phyloP scores from a whole-genome alignment of 1,140 invertebrate genomes.

The Drosophila prosaltans region DNA sequence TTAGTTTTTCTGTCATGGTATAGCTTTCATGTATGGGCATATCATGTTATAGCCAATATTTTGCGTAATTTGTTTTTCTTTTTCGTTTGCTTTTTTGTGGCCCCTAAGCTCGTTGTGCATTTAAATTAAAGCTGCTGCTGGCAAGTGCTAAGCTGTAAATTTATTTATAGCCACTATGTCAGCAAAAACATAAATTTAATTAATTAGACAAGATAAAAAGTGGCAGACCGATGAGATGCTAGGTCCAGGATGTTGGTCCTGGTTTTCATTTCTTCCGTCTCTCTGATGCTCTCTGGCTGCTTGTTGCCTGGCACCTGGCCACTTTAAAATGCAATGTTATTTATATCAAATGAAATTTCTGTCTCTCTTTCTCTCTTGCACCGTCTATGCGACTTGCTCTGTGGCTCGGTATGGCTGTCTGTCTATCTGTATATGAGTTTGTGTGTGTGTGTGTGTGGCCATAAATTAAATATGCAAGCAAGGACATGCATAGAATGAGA shows the following conservation, averaged over 20 bases:
- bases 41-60: background rate
- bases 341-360: constrained; percentile 58
- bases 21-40: constrained; percentile 37
- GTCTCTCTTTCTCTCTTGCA: constrained; percentile 20
- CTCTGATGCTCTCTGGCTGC: background rate
- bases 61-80: constrained; percentile 34
- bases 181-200: constrained; percentile 75
- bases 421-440: constrained; percentile 17
- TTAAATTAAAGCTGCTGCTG: constrained; percentile 55
- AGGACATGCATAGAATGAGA: constrained; percentile 23
- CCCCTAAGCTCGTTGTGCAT: constrained; percentile 44
- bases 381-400: constrained; percentile 1
- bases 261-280: background rate
- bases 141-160: constrained; percentile 62
- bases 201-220: constrained; percentile 75
- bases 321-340: constrained; percentile 69
- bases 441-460: constrained; percentile 48
- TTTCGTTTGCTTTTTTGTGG: constrained; percentile 3
- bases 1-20: constrained; percentile 7
- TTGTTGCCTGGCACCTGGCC: constrained; percentile 15
- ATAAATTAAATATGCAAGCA: constrained; percentile 68
- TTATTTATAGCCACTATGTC: constrained; percentile 65
- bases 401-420: constrained; percentile 17
- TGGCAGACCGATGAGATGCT: constrained; percentile 19
- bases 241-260: constrained; percentile 1